Percentiles rank a stretch among this genome's conserved stretches.
phyloP scores from a whole-genome alignment of 2,888 invertebrate genomes.

The Malthinus seriepunctatus region DNA sequence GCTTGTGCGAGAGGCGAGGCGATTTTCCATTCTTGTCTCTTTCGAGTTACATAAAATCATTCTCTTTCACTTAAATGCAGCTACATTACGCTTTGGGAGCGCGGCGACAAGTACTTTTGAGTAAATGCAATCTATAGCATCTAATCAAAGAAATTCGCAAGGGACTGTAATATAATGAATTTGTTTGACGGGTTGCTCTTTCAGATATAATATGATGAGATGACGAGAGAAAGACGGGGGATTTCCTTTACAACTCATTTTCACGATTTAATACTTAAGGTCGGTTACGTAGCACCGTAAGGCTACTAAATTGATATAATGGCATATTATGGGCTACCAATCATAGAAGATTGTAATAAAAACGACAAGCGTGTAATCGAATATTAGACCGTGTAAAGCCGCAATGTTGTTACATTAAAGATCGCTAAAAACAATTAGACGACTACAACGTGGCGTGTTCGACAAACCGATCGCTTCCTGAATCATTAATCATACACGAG shows the following conservation, averaged over 20 bases:
- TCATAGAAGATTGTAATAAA: conserved; percentile 25
- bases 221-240: conserved; percentile 16
- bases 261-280: neutral
- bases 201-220: conserved; percentile 34
- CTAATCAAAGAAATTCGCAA: conserved; percentile 37
- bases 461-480: conserved; percentile 50
- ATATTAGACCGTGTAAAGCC: conserved; percentile 36
- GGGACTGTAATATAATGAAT: conserved; percentile 39
- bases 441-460: conserved; percentile 44
- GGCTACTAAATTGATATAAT: conserved; percentile 22
- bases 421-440: conserved; percentile 45
- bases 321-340: conserved; percentile 11
- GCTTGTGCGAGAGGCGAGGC: conserved; percentile 10
- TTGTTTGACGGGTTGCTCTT: conserved; percentile 36
- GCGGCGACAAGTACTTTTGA: conserved; percentile 30
- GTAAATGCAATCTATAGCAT: conserved; percentile 34
- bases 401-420: conserved; percentile 29
- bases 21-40: conserved; percentile 21
- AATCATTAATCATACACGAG: conserved; percentile 47
- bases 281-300: conserved; percentile 18
- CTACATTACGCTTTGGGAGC: neutral
- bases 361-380: conserved; percentile 38
- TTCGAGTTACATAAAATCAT: neutral
- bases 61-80: conserved; percentile 22
- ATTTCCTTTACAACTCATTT: conserved; percentile 14